Evolutionary conservation across 2,888 invertebrate species (phyloP).

Genomic region (Lochmaea capreae): DNA sequence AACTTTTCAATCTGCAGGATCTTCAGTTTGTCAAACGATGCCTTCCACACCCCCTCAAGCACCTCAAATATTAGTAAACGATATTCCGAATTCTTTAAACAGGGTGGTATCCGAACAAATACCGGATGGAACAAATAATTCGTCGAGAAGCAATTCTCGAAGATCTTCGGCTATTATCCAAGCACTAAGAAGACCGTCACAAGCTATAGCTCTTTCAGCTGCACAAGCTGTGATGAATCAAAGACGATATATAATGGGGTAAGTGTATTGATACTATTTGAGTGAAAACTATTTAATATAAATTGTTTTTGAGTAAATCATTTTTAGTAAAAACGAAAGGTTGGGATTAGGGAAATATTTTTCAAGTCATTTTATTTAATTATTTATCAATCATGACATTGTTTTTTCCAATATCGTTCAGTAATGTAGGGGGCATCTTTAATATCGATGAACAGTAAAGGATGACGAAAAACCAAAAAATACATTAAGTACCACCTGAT

Average conservation of each 20-base stretch:
- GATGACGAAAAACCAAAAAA: too few species aligned
- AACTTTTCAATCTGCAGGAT: constrained; percentile 5
- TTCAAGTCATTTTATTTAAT: too few species aligned
- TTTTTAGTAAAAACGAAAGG: too few species aligned
- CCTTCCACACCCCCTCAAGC: background rate
- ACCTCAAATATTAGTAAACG: constrained; percentile 28
- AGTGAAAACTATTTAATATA: too few species aligned
- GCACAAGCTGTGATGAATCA: constrained; percentile 65
- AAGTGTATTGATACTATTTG: constrained; percentile 28
- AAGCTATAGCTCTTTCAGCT: constrained; percentile 71
- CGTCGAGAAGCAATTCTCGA: constrained; percentile 61
- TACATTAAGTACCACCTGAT: too few species aligned
- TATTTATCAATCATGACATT: too few species aligned
- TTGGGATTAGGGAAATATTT: too few species aligned
- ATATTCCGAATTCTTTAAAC: constrained; percentile 24
- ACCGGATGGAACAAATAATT: constrained; percentile 20
- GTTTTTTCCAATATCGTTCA: too few species aligned
- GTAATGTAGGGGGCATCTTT: too few species aligned
- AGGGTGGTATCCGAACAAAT: constrained; percentile 33
- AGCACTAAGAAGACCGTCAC: constrained; percentile 72
- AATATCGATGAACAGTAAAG: too few species aligned
- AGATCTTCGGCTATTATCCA: constrained; percentile 74
- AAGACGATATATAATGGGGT: constrained; percentile 58
- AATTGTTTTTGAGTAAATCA: too few species aligned
- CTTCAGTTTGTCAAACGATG: background rate